Evolutionary conservation across 2,888 invertebrate genomes (phyloP), one percentile per base, ranked within the genome.

Genomic region (Netelia virgata): DNA sequence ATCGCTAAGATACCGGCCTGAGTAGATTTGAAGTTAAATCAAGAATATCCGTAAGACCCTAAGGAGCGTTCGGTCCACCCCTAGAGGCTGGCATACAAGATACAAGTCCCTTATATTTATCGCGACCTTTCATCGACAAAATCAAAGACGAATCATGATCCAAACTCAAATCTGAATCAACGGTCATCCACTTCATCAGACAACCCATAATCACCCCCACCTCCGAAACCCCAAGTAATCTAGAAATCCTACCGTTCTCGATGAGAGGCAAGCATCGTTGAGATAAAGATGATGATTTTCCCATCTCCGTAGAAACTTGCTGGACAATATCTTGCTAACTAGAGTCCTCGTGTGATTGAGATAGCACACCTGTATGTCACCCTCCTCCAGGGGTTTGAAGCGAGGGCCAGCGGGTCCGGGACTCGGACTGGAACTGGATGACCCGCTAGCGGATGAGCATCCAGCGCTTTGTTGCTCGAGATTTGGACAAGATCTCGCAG

Each of bases 271-370:
- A 78, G 96, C 95, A 87, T 96, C 96, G 88, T 95, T 95, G 86
- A 97, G 94, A 88, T 95, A 95, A 10, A 97, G 94, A 89, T 96
- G 96, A 92, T 97, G 97, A 55, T 95, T 96, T 93, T 97, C 97
- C 97, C 97, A 97, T 85, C 97, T 94, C 72, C 97, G 94, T 55
- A 97, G 94, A 92, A 97, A 97, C 93, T 97, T 96, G 86, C 97
- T 96, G 77, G 96, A 96, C 89, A 97, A 94, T 88, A 97, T 96
- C 94, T 97, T 97, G 93, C 96, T 96, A 86, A 97, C 96, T 81
- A 97, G 96, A 50, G 97, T 97, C 87, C 96, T 94, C 3, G 96
- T 96, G 92, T 97, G 97, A 89, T 97, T 96, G 88, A 97, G 95
- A 90, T 96, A 95, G 94, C 97, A 97, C 84, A 97, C 95, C 91